Base-by-base conservation (phyloP, 2,888 invertebrate species). In the Poecilus cupreus region DNA sequence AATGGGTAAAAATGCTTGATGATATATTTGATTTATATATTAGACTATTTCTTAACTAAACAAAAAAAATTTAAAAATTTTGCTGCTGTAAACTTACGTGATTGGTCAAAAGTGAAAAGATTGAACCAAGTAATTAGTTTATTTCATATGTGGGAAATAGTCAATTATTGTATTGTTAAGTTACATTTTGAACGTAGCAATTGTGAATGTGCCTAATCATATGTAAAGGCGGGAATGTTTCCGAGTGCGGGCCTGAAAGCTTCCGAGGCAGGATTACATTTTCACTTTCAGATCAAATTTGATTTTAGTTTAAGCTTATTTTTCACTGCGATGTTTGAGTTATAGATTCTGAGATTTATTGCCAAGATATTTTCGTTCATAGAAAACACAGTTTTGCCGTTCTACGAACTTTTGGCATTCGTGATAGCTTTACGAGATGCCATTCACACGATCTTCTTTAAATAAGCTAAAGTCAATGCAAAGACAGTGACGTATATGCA, bases 271-370 rank as follows among this genome's bases (percentile, higher is more conserved):
- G 83, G 84, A 84, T 84, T 84, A 84, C 83, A 83, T 84, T 85
- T 85, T 85, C 85, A 85, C 85, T 85, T 85, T 84, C 83, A 83
- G 83, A 84, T 84, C 83, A 82, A 84, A 83, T 84, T 84, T 84
- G 83, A 84, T 84, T 84, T 84, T 84, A 81, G 82, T 79, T 82
- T 82, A 80, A 80, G 81, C 83, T 83, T 83, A 83, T 83, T 83
- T 83, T 83, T 83, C 80, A 80, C 72, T 80, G 80, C 22, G 72
- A 72, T 80, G 72, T 80, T 80, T 80, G 80, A 72, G 72, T 80
- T 80, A 80, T 80, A 80, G 80, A 80, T 80, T 80, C 72, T 16
- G 57, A 72, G 80, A 80, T 80, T 80, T 80, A 80, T 80, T 80
- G 80, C 54, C 57, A 39, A 70, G 72, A 80, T 72, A 80, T 80